phyloP scores from a whole-genome alignment of 2,113 vertebrate species.

The Stercorarius parasiticus region DNA sequence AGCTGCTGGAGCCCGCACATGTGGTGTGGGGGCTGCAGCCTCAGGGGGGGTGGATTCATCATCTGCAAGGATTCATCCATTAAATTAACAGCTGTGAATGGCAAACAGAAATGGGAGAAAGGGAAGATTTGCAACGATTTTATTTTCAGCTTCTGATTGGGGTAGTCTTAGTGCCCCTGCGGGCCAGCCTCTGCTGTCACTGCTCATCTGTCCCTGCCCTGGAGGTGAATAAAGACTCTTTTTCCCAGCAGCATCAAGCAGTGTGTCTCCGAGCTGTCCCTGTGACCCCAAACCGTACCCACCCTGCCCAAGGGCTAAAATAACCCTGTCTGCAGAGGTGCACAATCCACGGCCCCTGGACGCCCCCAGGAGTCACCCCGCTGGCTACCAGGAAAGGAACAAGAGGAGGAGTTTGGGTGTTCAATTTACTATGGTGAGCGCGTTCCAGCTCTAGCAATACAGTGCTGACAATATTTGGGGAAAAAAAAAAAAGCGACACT shows the following conservation, averaged over 20 bases:
- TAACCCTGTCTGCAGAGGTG: not conserved
- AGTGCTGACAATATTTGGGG: not conserved
- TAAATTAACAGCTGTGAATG: not conserved
- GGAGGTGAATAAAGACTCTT: not conserved
- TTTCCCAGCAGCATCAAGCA: too few relatives aligned
- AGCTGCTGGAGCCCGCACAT: fast-evolving
- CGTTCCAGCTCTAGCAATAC: not conserved
- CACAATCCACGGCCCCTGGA: not conserved
- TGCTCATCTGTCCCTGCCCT: not conserved
- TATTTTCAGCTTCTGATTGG: not conserved
- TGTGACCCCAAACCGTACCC: not conserved
- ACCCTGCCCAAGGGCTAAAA: too few relatives aligned
- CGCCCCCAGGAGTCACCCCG: not conserved
- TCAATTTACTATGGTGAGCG: not conserved
- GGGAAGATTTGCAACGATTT: not conserved
- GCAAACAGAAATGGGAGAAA: not conserved
- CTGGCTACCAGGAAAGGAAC: not conserved
- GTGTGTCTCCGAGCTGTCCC: not conserved
- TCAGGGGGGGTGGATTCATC: not conserved
- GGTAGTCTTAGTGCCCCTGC: too few relatives aligned
- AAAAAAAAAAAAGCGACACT: fast-evolving
- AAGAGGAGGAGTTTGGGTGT: not conserved
- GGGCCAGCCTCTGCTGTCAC: not conserved
- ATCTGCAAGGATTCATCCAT: not conserved
- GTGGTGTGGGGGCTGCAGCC: not conserved